A percentile compares a stretch with the other conserved stretches of the same genome.
Evolutionary conservation across 1,140 invertebrate genomes (phyloP).

Genomic region (Drosophila gunungcola): DNA sequence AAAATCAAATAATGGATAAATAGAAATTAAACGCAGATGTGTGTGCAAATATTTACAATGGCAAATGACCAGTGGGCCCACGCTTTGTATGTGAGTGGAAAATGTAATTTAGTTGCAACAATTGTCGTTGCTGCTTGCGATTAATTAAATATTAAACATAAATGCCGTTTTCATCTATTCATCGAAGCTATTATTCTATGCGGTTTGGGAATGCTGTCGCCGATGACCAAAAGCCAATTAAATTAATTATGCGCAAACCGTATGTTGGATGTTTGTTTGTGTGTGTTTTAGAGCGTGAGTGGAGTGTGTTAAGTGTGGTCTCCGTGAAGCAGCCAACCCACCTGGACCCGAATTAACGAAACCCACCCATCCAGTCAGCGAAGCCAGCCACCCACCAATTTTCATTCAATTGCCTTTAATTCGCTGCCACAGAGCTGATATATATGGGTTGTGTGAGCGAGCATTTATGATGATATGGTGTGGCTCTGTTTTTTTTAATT

Average conservation of each 20-base stretch:
- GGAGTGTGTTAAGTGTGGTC: conserved; percentile 36
- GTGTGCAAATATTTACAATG: conserved; percentile 60
- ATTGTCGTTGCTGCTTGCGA: conserved; percentile 36
- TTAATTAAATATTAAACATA: conserved; percentile 75
- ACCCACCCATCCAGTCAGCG: conserved; percentile 26
- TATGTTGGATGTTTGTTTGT: conserved; percentile 20
- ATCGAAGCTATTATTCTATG: conserved; percentile 33
- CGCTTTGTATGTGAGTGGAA: conserved; percentile 12
- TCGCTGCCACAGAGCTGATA: conserved; percentile 31
- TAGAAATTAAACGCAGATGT: conserved; percentile 33
- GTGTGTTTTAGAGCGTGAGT: conserved; percentile 41
- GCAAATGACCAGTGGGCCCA: conserved; percentile 56
- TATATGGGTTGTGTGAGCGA: conserved; percentile 27
- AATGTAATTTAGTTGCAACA: conserved; percentile 50
- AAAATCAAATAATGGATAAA: conserved; percentile 54
- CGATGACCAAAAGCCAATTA: conserved; percentile 72
- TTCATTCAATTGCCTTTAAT: conserved; percentile 55
- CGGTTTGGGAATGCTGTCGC: conserved; percentile 31
- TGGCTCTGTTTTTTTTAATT: conserved; percentile 43
- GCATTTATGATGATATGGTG: conserved; percentile 26
- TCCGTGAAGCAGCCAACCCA: conserved; percentile 44
- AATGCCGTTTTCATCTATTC: conserved; percentile 38
- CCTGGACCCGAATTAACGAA: conserved; percentile 26
- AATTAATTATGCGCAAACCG: conserved; percentile 66
- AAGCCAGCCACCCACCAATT: conserved; percentile 35